A percentile compares a stretch with the other conserved stretches of the same genome.
phyloP scores from a whole-genome alignment of 2,113 vertebrate species.

The Eptesicus fuscus region DNA sequence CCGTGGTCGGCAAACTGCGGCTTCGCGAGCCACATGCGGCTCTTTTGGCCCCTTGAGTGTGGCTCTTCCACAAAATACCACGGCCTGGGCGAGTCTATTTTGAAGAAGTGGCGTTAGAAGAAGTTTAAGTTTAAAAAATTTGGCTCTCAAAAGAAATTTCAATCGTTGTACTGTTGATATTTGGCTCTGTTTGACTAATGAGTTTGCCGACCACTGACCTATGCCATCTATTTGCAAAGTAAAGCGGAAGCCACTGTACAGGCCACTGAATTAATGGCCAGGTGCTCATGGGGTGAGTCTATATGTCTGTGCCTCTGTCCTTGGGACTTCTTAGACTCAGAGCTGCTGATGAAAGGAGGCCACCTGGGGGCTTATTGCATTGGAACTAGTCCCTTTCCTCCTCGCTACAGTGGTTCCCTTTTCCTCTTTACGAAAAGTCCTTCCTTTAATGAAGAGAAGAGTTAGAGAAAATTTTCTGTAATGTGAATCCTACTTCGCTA shows the following conservation, averaged over 20 bases:
- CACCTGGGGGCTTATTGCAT: neutral
- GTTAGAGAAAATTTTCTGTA: neutral
- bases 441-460: neutral
- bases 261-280: neutral
- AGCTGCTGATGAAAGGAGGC: neutral
- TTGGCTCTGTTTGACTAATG: too few species aligned
- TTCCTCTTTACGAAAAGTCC: neutral
- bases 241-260: neutral
- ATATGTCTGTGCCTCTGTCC: neutral
- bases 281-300: neutral
- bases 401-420: neutral
- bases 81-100: too few species aligned
- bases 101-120: too few species aligned
- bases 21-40: too few species aligned
- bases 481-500: neutral
- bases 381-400: neutral
- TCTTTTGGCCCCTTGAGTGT: too few species aligned
- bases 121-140: too few species aligned
- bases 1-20: too few species aligned
- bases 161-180: too few species aligned
- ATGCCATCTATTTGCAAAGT: neutral
- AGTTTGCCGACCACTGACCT: neutral
- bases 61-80: too few species aligned
- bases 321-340: neutral
- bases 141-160: too few species aligned